phyloP scores from a whole-genome alignment of 2,888 invertebrate species.

The Entomobrya multifasciata region DNA sequence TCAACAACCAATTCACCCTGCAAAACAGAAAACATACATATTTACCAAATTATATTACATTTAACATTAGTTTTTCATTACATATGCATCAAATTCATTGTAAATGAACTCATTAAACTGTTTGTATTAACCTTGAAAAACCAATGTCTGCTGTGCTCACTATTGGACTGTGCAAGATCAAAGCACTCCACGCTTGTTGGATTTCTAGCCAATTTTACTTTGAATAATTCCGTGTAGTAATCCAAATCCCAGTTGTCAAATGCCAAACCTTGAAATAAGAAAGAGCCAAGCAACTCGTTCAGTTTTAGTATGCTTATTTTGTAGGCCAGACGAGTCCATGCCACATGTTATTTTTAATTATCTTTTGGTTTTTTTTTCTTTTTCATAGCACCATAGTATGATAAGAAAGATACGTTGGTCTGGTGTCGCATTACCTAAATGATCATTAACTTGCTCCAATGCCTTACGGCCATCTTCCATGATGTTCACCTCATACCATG shows the following conservation, averaged over 20 bases:
- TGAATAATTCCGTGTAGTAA: conserved; percentile 93
- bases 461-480: conserved; percentile 88
- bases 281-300: background rate
- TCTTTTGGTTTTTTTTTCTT: background rate
- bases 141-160: conserved; percentile 99
- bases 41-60: too few species aligned
- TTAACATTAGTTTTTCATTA: too few species aligned
- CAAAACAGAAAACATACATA: too few species aligned
- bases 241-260: conserved; percentile 96
- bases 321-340: background rate
- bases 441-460: conserved; percentile 89
- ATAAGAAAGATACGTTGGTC: too few species aligned
- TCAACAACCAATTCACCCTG: conserved; percentile 92
- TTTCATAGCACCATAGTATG: too few species aligned
- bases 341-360: background rate
- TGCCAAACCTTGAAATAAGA: conserved; percentile 89
- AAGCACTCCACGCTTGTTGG: conserved; percentile 99
- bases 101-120: background rate
- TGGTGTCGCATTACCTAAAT: conserved; percentile 84
- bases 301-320: conserved; percentile 3
- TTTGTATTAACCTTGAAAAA: conserved; percentile 88
- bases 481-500: conserved; percentile 93
- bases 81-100: background rate
- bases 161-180: conserved; percentile 98
- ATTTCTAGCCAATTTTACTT: conserved; percentile 90